A percentile compares a stretch with the other conserved stretches of the same genome.
Evolutionary conservation across 2,797 vertebrate genomes (phyloP).

Genomic region (Lutjanus campechanus): DNA sequence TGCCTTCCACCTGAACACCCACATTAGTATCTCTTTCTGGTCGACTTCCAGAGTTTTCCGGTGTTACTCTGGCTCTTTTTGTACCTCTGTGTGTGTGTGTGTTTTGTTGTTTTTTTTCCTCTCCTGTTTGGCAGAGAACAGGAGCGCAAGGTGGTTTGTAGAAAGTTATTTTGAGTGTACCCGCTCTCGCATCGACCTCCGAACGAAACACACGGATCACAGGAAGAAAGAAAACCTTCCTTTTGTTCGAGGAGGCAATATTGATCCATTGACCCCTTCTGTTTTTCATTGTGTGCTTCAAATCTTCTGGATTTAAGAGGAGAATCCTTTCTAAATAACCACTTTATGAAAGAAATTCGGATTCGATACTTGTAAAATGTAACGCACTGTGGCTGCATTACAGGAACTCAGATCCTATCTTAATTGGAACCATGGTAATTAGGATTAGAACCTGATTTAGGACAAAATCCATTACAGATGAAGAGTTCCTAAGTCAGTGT

Average conservation of each 20-base stretch:
- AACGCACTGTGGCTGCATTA: no score
- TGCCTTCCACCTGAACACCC: conserved; percentile 73
- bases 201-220: conserved; percentile 19
- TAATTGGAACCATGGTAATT: no score
- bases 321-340: not conserved
- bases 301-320: not conserved
- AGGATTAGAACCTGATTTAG: no score
- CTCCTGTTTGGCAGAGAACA: conserved; percentile 56
- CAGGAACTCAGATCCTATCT: no score
- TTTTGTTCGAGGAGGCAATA: conserved; percentile 14
- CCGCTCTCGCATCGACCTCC: conserved; percentile 38
- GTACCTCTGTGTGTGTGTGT: not conserved
- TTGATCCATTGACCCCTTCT: conserved; percentile 31
- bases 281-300: conserved; percentile 13
- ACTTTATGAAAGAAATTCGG: conserved; percentile 38
- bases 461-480: no score
- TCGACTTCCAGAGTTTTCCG: conserved; percentile 48
- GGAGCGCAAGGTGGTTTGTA: conserved; percentile 49
- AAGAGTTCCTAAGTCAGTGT: no score
- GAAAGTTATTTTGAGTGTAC: conserved; percentile 64
- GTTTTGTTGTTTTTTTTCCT: conserved; percentile 4
- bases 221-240: conserved; percentile 15
- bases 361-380: conserved; percentile 3
- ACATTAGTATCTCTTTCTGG: conserved; percentile 53
- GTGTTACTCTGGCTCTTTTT: conserved; percentile 32